Conservation (phyloP, 2,888 invertebrate species). For the Drosophila nr. medialis region DNA sequence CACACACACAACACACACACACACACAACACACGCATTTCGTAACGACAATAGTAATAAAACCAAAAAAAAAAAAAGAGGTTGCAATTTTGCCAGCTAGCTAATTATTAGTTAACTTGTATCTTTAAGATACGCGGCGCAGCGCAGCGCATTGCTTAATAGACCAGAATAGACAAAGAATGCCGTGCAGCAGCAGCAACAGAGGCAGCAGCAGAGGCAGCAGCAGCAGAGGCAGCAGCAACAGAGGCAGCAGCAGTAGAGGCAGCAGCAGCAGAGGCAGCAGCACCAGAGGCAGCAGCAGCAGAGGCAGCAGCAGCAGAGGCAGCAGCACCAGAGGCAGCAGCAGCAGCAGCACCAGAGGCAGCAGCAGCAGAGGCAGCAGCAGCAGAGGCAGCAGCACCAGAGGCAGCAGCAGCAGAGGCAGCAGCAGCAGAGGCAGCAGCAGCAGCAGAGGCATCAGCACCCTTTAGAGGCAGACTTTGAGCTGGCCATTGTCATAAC, state of each 20-base stretch:
- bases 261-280: neutral
- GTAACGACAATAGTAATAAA: conserved; percentile 48
- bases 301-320: neutral
- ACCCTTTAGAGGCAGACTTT: conserved; percentile 3
- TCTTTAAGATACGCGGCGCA: conserved; percentile 72
- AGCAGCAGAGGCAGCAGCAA: neutral
- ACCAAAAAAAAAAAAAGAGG: conserved; percentile 16
- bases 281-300: too few species aligned
- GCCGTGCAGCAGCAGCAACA: neutral
- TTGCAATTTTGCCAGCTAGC: conserved; percentile 71
- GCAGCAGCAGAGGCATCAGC: neutral
- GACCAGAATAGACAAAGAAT: conserved; percentile 67
- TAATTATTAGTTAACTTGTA: conserved; percentile 81
- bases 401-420: too few species aligned
- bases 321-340: neutral
- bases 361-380: too few species aligned
- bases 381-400: neutral
- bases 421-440: too few species aligned
- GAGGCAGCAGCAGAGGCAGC: neutral
- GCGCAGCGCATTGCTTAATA: conserved; percentile 71
- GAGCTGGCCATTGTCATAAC: conserved; percentile 72
- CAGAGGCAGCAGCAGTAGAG: neutral
- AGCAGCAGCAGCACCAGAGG: too few species aligned
- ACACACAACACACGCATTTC: conserved; percentile 58
- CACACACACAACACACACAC: neutral